Base-by-base conservation (phyloP, 2,797 vertebrate genomes). In the Sebastes minor region DNA sequence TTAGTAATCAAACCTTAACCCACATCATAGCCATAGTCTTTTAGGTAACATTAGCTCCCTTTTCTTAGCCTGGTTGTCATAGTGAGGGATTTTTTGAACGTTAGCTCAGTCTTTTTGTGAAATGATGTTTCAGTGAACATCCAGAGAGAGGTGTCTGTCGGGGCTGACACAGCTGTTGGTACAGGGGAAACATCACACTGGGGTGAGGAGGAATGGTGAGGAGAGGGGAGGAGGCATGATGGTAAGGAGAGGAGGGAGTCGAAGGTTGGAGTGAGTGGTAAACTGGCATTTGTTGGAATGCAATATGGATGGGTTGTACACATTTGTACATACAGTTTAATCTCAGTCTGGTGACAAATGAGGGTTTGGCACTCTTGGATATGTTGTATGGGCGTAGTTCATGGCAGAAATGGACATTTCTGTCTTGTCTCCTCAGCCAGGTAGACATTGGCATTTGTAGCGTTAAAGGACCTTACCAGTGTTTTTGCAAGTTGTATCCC, bases 101-200 rank as follows among this genome's bases (percentile, higher is more conserved):
- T 16, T 10, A 9, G 68, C 23, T 27, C 53, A 27, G 49, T 38
- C 10, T 33, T 53, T 59, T 46, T 8, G 1, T 28, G n/a, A 53
- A 61, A 52, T 14, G 2, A 70, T 73, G 66, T 84, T 78, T 68
- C 18, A 69, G 67, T 33, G 83, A 83, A 85, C 69, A 46, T 62
- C 8, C 3, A 38, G 12, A 32, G 60, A 76, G 42, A 52, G 30
- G 65, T 22, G 57, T 74, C 32, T 56, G 67, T 38, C 6, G 23
- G 32, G 80, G n/a, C 62, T 18, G 79, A 86, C 61, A 69, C 85
- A 84, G 86, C 49, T 91, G 89, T 89, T 91, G 87, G 86, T 71
- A 1, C 66, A 73, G 74, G 20, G 88, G 59, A 88, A 91, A 91
- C 89, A 87, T 91, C 74, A 53, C 92, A 93, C 86, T 6, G 20